These are phyloP conservation scores for Eueides isabella DNA, from an alignment of 1,140 invertebrate species.

Conservation along the genomic window DNA sequence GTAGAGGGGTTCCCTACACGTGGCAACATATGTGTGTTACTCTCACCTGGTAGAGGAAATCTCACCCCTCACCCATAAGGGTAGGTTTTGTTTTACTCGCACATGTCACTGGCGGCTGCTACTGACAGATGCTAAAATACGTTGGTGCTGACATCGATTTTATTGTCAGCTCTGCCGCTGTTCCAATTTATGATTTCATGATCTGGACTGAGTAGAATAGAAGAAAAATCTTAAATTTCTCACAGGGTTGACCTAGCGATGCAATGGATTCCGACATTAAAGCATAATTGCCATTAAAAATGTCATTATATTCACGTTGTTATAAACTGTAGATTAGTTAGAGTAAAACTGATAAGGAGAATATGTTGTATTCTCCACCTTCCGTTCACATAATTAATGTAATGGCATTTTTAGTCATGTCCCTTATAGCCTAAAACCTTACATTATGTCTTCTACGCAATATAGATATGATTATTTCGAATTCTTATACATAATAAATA, in stretches of 20 bases:
- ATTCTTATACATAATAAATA: no score
- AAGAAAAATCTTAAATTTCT: not conserved
- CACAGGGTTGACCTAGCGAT: not conserved
- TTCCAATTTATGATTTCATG: conserved; percentile 46
- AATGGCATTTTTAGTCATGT: no score
- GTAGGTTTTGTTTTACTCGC: conserved; percentile 68
- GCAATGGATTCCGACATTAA: not conserved
- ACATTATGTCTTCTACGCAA: no score
- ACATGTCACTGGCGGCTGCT: conserved; percentile 78
- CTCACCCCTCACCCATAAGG: conserved; percentile 67
- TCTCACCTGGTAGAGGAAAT: conserved; percentile 74
- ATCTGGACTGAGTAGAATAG: not conserved
- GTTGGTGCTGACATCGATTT: conserved; percentile 70
- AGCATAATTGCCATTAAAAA: no score
- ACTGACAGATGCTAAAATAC: conserved; percentile 80
- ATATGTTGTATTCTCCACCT: no score
- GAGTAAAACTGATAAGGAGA: no score
- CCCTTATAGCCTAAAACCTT: no score
- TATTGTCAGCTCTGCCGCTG: conserved; percentile 48
- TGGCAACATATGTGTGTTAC: conserved; percentile 73
- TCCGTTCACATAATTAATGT: no score
- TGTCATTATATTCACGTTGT: no score
- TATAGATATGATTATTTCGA: no score
- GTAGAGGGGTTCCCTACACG: conserved; percentile 74
- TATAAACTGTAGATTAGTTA: no score